Conservation (phyloP, 1,140 invertebrate genomes). For the Wasmannia auropunctata region DNA sequence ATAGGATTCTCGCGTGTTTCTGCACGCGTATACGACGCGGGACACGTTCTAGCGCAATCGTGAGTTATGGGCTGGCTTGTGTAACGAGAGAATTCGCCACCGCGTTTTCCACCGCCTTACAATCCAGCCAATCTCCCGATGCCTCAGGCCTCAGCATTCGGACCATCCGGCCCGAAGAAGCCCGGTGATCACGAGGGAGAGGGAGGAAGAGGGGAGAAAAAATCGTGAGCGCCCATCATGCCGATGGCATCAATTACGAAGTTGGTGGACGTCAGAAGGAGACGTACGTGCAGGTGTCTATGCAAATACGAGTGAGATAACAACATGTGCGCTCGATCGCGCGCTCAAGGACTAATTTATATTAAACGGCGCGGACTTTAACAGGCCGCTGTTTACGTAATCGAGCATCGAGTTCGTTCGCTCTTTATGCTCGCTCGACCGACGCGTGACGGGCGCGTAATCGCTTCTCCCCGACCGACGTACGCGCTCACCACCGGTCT, state of each 20-base stretch:
- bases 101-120: neutral
- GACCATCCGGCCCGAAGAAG: neutral
- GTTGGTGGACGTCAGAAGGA: neutral
- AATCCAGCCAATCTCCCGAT: neutral
- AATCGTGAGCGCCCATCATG: neutral
- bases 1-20: neutral
- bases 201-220: neutral
- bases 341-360: neutral
- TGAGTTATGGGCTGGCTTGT: constrained; percentile 56
- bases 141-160: neutral
- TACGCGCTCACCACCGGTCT: neutral
- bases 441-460: neutral
- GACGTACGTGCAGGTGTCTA: neutral
- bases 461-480: neutral
- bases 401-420: constrained; percentile 26
- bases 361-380: neutral
- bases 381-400: constrained; percentile 21
- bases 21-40: neutral
- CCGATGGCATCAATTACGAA: neutral
- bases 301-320: neutral
- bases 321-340: neutral
- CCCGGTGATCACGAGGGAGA: too few species aligned
- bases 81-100: constrained; percentile 41
- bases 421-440: constrained; percentile 9
- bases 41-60: constrained; percentile 46